A percentile compares a stretch with the other conserved stretches of the same genome.
These are phyloP conservation scores for Cancer borealis DNA, from an alignment of 2,888 invertebrate genomes.

Conservation along the genomic window DNA sequence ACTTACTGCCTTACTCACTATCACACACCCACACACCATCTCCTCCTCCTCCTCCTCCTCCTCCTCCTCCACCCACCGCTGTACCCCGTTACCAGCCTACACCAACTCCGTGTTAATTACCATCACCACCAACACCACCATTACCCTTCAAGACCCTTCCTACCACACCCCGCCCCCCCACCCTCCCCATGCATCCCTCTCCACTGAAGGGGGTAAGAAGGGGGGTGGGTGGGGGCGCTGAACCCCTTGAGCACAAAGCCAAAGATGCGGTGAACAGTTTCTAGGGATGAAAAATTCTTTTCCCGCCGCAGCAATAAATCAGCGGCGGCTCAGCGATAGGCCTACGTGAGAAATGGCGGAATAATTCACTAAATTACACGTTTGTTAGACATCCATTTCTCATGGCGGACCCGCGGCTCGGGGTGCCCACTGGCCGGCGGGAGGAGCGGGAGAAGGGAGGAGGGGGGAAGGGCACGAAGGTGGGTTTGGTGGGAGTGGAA, in stretches of 20 bases:
- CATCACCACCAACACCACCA: constrained; percentile 10
- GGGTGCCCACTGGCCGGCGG: constrained; percentile 50
- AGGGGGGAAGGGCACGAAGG: constrained; percentile 2
- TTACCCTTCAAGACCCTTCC: neutral
- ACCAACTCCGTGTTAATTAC: constrained; percentile 2
- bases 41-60: neutral
- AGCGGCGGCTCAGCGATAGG: constrained; percentile 45
- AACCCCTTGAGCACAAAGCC: constrained; percentile 25
- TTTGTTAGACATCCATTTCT: constrained; percentile 63
- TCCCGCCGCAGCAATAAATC: constrained; percentile 52
- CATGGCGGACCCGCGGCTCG: constrained; percentile 43
- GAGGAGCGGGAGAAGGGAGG: neutral
- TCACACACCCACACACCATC: neutral
- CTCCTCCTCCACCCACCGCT: neutral
- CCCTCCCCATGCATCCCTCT: neutral
- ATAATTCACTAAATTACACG: constrained; percentile 64
- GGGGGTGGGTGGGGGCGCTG: constrained; percentile 31
- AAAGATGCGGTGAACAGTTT: constrained; percentile 11
- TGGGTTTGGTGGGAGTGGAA: neutral
- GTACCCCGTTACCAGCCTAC: neutral
- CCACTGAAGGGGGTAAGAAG: neutral
- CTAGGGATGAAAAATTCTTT: constrained; percentile 21
- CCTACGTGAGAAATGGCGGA: constrained; percentile 64
- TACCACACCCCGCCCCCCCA: neutral
- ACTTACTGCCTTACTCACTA: too few relatives aligned